phyloP scores from a whole-genome alignment of 2,797 vertebrate genomes.

The Semotilus atromaculatus region DNA sequence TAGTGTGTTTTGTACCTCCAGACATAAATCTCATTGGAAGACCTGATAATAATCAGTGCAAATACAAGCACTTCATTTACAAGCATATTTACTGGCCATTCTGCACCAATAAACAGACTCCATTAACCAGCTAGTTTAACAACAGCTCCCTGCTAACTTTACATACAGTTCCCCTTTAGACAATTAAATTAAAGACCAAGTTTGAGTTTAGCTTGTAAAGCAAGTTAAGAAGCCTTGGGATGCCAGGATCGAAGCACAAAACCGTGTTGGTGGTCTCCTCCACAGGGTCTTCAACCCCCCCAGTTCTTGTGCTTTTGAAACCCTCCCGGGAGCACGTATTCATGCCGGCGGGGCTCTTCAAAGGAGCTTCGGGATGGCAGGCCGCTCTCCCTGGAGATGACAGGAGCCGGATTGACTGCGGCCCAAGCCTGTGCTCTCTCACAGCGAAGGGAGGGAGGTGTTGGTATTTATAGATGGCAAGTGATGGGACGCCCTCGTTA shows the following conservation, averaged over 20 bases:
- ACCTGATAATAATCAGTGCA: background rate
- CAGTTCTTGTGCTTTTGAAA: background rate
- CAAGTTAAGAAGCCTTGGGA: background rate
- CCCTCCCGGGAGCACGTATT: constrained; percentile 25
- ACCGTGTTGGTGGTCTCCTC: background rate
- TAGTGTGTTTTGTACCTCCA: constrained; percentile 29
- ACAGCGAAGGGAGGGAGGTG: constrained; percentile 58
- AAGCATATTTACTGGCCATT: background rate
- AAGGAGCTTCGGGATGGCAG: constrained; percentile 48
- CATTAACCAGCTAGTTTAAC: background rate
- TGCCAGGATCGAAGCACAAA: background rate
- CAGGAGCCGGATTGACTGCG: constrained; percentile 62
- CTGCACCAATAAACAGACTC: background rate
- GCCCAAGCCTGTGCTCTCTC: constrained; percentile 46
- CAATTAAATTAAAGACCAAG: background rate
- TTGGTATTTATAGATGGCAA: constrained; percentile 82
- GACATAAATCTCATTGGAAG: constrained; percentile 17
- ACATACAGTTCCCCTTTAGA: background rate
- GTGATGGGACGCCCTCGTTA: constrained; percentile 80
- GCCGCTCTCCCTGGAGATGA: constrained; percentile 50
- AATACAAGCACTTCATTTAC: background rate
- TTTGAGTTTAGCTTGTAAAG: background rate
- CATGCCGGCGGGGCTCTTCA: constrained; percentile 31
- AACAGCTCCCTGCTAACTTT: background rate
- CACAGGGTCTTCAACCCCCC: background rate